Percentiles rank a stretch among this genome's conserved stretches.
These are phyloP conservation scores for Gopherus evgoodei DNA, from an alignment of 2,113 vertebrate genomes.

Conservation along the genomic window DNA sequence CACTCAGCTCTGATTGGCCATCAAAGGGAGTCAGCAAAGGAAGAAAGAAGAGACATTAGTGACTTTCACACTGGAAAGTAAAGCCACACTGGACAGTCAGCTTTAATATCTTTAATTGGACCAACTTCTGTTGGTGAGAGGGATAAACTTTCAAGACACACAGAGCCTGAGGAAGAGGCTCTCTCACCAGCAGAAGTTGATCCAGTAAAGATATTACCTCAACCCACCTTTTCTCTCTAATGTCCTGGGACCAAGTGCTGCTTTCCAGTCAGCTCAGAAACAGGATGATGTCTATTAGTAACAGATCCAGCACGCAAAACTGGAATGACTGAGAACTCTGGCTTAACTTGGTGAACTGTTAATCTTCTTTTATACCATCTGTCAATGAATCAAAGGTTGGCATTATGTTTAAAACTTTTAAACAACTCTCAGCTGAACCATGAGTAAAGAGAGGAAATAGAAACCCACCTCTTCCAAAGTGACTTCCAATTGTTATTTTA, in stretches of 20 bases:
- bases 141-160: no score
- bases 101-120: neutral
- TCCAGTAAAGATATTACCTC: no score
- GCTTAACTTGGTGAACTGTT: neutral
- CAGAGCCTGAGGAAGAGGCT: no score
- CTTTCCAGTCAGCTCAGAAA: slow-evolving; percentile 2
- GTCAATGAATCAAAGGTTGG: slow-evolving; percentile 18
- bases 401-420: slow-evolving; percentile 10
- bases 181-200: no score
- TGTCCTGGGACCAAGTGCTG: neutral
- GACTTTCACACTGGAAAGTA: neutral
- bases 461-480: neutral
- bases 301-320: neutral
- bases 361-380: slow-evolving; percentile 12
- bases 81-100: neutral
- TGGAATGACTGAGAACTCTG: neutral
- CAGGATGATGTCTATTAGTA: neutral
- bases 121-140: no score
- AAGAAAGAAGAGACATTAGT: neutral
- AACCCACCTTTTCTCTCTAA: no score
- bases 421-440: slow-evolving; percentile 17
- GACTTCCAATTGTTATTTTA: slow-evolving; percentile 52
- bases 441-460: slow-evolving; percentile 36
- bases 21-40: neutral
- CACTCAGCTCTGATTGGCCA: slow-evolving; percentile 27